Conservation (phyloP, 2,888 invertebrate genomes). For the Zonitis immaculata region DNA sequence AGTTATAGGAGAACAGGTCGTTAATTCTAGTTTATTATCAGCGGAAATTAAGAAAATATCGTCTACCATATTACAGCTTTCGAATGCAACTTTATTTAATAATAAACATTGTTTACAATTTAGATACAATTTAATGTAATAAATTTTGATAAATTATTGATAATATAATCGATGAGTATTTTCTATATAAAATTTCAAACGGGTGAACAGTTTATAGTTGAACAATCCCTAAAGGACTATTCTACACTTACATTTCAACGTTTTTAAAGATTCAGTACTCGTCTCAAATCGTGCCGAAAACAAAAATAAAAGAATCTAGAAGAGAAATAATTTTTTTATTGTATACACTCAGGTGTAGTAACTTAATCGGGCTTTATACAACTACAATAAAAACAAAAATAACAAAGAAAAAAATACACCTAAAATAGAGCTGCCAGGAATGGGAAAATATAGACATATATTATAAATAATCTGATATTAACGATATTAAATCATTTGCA, state of each 20-base stretch:
- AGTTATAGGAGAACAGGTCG: neutral
- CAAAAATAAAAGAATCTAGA: neutral
- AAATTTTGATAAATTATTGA: constrained; percentile 18
- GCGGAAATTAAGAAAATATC: neutral
- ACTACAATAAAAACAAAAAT: neutral
- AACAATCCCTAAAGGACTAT: neutral
- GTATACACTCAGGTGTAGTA: neutral
- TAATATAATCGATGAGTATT: neutral
- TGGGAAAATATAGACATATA: neutral
- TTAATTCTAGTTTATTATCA: neutral
- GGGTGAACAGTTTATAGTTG: neutral
- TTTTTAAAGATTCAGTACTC: neutral
- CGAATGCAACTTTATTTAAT: constrained; percentile 9
- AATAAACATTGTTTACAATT: constrained; percentile 19
- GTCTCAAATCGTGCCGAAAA: neutral
- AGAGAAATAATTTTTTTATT: neutral
- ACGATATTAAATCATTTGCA: too few relatives aligned
- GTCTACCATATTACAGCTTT: constrained; percentile 1
- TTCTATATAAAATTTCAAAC: neutral
- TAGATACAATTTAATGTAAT: constrained; percentile 32
- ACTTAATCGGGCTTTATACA: neutral
- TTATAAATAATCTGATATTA: too few relatives aligned
- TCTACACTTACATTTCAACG: neutral
- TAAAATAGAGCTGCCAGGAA: neutral
- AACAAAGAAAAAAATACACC: too few relatives aligned